A percentile compares a stretch with the other conserved stretches of the same genome.
Evolutionary conservation across 2,888 invertebrate genomes (phyloP).

Genomic region (Brachyopa scutellaris): DNA sequence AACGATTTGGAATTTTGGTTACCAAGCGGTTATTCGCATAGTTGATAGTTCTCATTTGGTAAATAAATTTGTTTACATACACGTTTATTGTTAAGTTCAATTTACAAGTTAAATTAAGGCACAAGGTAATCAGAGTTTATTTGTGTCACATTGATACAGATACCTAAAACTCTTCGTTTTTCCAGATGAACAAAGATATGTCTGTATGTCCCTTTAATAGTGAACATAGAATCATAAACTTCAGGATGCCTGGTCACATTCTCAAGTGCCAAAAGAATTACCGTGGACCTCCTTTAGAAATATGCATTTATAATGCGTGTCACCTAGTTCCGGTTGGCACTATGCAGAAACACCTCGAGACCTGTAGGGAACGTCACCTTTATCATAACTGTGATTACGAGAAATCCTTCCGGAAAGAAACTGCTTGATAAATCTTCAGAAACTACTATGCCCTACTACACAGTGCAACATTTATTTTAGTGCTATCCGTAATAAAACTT

Average conservation of each 20-base stretch:
- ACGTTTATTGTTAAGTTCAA: too few species aligned
- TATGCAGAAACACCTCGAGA: constrained; percentile 77
- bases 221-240: constrained; percentile 74
- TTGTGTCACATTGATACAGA: too few species aligned
- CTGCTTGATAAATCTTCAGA: neutral
- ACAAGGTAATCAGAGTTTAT: too few species aligned
- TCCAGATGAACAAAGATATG: constrained; percentile 56
- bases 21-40: too few species aligned
- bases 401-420: constrained; percentile 46
- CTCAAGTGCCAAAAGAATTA: constrained; percentile 76
- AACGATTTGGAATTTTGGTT: too few species aligned
- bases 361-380: constrained; percentile 75
- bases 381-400: constrained; percentile 72
- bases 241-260: constrained; percentile 76
- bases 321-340: constrained; percentile 75
- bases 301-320: constrained; percentile 80
- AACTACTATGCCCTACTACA: too few species aligned
- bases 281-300: constrained; percentile 76
- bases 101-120: too few species aligned
- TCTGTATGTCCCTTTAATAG: constrained; percentile 75
- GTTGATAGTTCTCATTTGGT: too few species aligned
- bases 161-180: neutral
- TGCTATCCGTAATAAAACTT: neutral
- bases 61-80: too few species aligned
- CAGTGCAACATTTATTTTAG: neutral